Percentiles rank a stretch among this genome's conserved stretches.
phyloP scores from a whole-genome alignment of 2,888 invertebrate species.

The Stegana nigrithorax region DNA sequence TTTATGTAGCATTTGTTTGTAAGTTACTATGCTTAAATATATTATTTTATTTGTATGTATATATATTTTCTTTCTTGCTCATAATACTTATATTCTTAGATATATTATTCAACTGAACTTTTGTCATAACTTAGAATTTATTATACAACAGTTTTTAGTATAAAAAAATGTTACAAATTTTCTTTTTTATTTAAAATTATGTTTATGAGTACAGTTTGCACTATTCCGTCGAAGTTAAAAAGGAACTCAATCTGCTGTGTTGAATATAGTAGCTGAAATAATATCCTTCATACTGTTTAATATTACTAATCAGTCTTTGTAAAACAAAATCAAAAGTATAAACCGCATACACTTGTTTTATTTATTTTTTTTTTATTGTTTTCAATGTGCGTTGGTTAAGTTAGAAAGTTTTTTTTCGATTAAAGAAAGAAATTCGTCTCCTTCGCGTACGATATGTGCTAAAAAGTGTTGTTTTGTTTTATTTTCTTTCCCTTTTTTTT shows the following conservation, averaged over 20 bases:
- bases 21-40: not conserved
- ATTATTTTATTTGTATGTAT: not conserved
- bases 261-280: no score
- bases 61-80: not conserved
- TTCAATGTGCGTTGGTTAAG: not conserved
- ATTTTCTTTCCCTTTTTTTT: no score
- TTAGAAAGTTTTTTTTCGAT: not conserved
- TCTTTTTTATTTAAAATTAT: constrained; percentile 12
- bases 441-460: not conserved
- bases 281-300: no score
- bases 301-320: constrained; percentile 59
- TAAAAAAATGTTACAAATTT: not conserved
- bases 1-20: not conserved
- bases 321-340: constrained; percentile 51
- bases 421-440: not conserved
- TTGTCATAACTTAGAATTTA: not conserved
- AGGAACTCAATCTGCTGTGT: no score
- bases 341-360: no score
- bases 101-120: not conserved
- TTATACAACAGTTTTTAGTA: not conserved
- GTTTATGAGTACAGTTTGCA: not conserved
- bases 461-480: not conserved
- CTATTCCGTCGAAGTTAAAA: no score
- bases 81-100: not conserved
- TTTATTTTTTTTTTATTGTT: not conserved